Base-by-base conservation (phyloP, 2,113 vertebrate species). In the Rhineura floridana region DNA sequence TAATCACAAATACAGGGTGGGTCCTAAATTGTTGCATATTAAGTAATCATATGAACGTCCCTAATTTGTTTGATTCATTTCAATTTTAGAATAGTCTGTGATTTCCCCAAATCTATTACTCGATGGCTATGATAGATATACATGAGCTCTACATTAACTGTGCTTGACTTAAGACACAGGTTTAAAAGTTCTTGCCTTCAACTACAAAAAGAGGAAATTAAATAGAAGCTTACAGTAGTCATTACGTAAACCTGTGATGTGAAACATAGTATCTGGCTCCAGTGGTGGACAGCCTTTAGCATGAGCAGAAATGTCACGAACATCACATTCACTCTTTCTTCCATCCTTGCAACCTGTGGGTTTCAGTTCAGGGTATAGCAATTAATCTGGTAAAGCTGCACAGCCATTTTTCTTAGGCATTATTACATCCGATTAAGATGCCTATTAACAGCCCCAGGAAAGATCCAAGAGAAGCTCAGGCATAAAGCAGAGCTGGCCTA, bases 211-310 rank as follows among this genome's bases (percentile, higher is more conserved):
- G 7, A 42, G 15, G 21, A 69, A 48, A 90, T 44, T 55, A 88
- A 84, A 81, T 21, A 76, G 46, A 81, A 87, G 94, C 96, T 97
- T 96, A 97, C 96, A 97, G 86, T 97, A 97, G 90, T 98, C 97
- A 85, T 98, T 94, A 62, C 82, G 88, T 83, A 98, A 95, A 6
- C 95, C 96, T 13, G 93, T 91, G n/a, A 97, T 89, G 69, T 95
- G 95, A 90, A 97, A 69, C 79, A 86, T 96, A 83, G 87, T 72
- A 85, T 95, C 91, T n/a, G 95, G 91, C 42, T 95, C 88, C 44
- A 90, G 1, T 30, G 39, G 2, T 23, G 84, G 8, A 70, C 70
- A 73, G 6, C 12, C 30, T 48, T 75, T 11, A n/a, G 8, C 2
- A 10, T 28, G 42, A 65, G 59, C 44, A n/a, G 89, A 81, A 90